Base-by-base conservation (phyloP, 2,113 vertebrate species). In the Hymenochirus boettgeri region DNA sequence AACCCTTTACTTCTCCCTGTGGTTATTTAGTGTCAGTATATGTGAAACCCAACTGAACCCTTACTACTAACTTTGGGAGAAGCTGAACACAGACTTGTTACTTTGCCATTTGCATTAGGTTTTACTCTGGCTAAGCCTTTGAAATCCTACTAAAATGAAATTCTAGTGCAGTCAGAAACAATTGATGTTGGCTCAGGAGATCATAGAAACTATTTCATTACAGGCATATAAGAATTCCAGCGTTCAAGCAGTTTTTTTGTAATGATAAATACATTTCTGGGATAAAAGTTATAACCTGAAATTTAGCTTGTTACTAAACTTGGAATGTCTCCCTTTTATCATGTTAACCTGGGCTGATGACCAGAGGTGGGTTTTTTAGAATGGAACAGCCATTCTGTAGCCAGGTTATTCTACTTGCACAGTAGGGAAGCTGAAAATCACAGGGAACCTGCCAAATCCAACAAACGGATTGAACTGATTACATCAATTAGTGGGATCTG, bases 281-380 rank as follows among this genome's bases (percentile, higher is more conserved):
- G 55, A n/a, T n/a, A 64, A 65, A 65, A 62, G 39, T 53, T 39
- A 56, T 65, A 65, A 47, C 21, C n/a, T 39, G 37, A 52, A 27
- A 10, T 56, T 64, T 64, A 52, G 62, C 27, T 65, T 56, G 33
- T 18, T 56, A 55, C 37, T 31, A 63, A 62, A 62, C 35, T 25
- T 26, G 52, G n/a, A n/a, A 65, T 65, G 55, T 47, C 13, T 9
- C 26, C 25, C 56, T 65, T 65, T 65, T 65, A 46, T 56, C 52
- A 42, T 22, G 25, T 56, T 46, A 56, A 53, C 17, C 27, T 17
- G 12, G 39, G 47, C 22, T 7, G 24, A 25, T 56, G 42, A n/a
- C 19, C 51, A 56, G 39, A 52, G 33, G 62, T 37, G 13, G 39
- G 52, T 19, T 65, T 24, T 17, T n/a, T n/a, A n/a, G 62, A 25